A percentile compares a stretch with the other conserved stretches of the same genome.
Conservation (phyloP, 2,888 invertebrate species). For the Nezara viridula region DNA sequence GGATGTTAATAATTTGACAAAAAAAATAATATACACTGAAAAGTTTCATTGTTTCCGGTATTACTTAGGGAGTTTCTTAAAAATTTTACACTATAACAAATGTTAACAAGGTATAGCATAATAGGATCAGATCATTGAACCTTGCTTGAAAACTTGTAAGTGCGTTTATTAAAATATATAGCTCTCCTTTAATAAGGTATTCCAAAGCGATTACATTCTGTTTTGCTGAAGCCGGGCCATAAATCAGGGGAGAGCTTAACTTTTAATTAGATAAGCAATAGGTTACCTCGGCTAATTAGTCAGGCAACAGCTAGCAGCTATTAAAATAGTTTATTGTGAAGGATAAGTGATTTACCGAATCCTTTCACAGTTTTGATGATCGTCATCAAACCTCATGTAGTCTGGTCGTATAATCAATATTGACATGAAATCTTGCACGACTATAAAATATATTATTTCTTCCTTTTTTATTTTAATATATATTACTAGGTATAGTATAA, state of each 20-base stretch:
- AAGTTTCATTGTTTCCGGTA: too few species aligned
- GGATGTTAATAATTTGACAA: too few species aligned
- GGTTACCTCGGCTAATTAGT: constrained; percentile 6
- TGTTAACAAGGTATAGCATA: neutral
- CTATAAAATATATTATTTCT: neutral
- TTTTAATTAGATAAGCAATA: constrained; percentile 26
- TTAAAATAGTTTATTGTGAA: constrained; percentile 12
- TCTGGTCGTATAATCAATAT: neutral
- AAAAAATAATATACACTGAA: too few species aligned
- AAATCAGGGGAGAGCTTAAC: constrained; percentile 36
- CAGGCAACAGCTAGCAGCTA: constrained; percentile 16
- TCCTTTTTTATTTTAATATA: neutral
- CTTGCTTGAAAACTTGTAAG: neutral
- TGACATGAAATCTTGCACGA: neutral
- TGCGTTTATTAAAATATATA: constrained; percentile 30
- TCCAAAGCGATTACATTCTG: constrained; percentile 42
- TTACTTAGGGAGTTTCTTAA: too few species aligned
- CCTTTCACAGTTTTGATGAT: neutral
- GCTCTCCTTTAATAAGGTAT: constrained; percentile 35
- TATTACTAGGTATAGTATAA: too few species aligned
- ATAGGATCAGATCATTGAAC: constrained; percentile 1
- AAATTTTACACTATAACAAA: neutral
- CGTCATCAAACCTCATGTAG: neutral
- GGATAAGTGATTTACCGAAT: neutral
- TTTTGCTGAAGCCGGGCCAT: neutral